Percentiles rank a stretch among this genome's conserved stretches.
Conservation (phyloP, 2,888 invertebrate species). For the Leptodirus hochenwartii region DNA sequence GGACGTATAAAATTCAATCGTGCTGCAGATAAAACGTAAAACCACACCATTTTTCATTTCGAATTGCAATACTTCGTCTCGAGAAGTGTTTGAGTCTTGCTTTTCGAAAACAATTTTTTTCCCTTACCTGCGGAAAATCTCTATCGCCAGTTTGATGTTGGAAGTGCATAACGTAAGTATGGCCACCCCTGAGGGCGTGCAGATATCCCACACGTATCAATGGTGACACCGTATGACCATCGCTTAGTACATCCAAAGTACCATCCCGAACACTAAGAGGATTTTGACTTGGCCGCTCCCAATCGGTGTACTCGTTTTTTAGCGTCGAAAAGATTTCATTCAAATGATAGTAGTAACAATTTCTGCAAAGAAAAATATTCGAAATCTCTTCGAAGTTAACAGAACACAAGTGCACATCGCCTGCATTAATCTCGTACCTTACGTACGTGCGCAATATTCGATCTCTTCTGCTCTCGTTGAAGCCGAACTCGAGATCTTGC, state of each 20-base stretch:
- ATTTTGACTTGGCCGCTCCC: constrained; percentile 78
- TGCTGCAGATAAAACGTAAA: too few relatives aligned
- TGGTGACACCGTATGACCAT: constrained; percentile 82
- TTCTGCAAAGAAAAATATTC: too few relatives aligned
- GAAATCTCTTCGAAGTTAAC: too few relatives aligned
- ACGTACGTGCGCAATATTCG: constrained; percentile 81
- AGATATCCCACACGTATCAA: constrained; percentile 61
- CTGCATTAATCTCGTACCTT: too few relatives aligned
- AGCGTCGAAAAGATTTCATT: constrained; percentile 90
- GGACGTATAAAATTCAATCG: too few relatives aligned
- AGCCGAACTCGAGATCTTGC: constrained; percentile 76
- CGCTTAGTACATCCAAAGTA: constrained; percentile 72
- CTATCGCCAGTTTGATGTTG: constrained; percentile 70
- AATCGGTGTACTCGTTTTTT: constrained; percentile 89
- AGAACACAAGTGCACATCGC: too few relatives aligned
- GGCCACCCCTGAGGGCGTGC: constrained; percentile 60
- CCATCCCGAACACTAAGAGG: constrained; percentile 73
- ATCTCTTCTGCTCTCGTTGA: constrained; percentile 75
- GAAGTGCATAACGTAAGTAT: constrained; percentile 76
- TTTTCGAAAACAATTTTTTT: too few relatives aligned
- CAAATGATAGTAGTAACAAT: constrained; percentile 86
- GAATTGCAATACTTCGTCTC: too few relatives aligned
- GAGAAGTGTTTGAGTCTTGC: too few relatives aligned
- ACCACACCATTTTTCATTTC: too few relatives aligned
- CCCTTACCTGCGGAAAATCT: constrained; percentile 51